phyloP scores from a whole-genome alignment of 1,140 invertebrate genomes.

The Leptinotarsa defecta region DNA sequence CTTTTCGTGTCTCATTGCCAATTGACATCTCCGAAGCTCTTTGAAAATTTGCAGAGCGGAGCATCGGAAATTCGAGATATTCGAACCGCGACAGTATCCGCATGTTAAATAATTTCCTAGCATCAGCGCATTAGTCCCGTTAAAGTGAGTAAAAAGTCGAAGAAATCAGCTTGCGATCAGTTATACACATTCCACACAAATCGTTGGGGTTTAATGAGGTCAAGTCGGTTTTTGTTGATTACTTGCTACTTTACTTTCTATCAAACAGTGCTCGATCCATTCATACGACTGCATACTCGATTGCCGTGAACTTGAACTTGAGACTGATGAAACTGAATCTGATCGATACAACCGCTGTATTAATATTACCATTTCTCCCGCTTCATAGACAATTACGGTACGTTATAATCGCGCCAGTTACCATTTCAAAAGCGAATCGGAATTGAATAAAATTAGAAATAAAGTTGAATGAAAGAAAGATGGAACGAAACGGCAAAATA shows the following conservation, averaged over 20 bases:
- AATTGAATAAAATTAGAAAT: not conserved
- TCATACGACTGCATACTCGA: conserved; percentile 52
- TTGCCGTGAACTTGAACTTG: conserved; percentile 57
- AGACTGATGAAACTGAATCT: conserved; percentile 54
- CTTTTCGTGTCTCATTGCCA: conserved; percentile 37
- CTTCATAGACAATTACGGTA: not conserved
- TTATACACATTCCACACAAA: conserved; percentile 31
- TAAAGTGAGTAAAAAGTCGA: conserved; percentile 38
- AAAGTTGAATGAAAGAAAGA: not conserved
- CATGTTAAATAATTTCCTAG: conserved; percentile 1
- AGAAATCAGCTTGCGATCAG: conserved; percentile 29
- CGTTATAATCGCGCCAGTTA: not conserved
- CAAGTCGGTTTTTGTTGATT: conserved; percentile 32
- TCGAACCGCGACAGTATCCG: conserved; percentile 15
- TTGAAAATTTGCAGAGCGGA: conserved; percentile 30
- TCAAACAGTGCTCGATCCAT: conserved; percentile 47
- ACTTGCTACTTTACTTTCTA: conserved; percentile 43
- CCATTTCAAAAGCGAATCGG: not conserved
- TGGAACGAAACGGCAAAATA: not conserved
- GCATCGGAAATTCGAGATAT: conserved; percentile 34
- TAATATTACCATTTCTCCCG: conserved; percentile 8
- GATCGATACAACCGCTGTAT: conserved; percentile 24
- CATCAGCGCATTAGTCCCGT: conserved; percentile 33
- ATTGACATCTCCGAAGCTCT: conserved; percentile 40
- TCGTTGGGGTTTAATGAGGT: conserved; percentile 34